Conservation (phyloP, 1,140 invertebrate genomes). For the Cepaea nemoralis region DNA sequence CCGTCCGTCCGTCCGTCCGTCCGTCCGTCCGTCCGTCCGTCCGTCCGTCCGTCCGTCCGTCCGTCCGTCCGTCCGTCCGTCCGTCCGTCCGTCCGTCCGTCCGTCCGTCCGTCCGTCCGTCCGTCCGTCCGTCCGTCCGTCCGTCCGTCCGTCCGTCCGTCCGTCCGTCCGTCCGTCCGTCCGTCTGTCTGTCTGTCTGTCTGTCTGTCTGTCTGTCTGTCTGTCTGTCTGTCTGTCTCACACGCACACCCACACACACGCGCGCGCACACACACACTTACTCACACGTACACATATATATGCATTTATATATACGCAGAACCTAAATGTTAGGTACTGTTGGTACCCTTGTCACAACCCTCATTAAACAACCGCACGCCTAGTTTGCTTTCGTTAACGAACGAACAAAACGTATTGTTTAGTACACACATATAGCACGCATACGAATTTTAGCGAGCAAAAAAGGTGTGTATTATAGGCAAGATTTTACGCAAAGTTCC, state of each 20-base stretch:
- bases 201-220: neutral
- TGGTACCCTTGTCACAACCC: no score
- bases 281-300: no score
- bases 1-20: neutral
- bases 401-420: no score
- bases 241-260: no score
- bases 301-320: no score
- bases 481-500: no score
- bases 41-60: neutral
- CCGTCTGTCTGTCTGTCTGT: neutral
- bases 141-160: slow-evolving; percentile 7
- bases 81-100: neutral
- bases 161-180: neutral
- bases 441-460: no score
- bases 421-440: no score
- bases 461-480: no score
- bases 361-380: no score
- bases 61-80: neutral
- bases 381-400: no score
- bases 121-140: neutral
- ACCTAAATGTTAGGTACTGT: no score
- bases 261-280: neutral
- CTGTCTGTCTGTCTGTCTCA: neutral
- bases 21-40: neutral
- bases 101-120: neutral